Base-by-base conservation (phyloP, 2,888 invertebrate genomes). In the Euphydryas editha region DNA sequence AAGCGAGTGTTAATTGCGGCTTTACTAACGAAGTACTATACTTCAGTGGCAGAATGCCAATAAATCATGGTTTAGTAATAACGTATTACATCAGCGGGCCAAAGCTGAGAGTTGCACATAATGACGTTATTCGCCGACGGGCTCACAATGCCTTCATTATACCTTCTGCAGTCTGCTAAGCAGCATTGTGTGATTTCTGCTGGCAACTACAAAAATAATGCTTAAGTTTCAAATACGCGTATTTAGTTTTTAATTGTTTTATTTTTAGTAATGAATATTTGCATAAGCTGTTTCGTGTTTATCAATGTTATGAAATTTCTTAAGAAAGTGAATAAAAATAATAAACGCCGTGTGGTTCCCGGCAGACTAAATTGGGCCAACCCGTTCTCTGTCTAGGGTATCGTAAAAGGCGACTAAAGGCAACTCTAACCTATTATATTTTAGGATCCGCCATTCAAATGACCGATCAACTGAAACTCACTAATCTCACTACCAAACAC, bases 121-220 rank as follows among this genome's bases (percentile, higher is more conserved):
- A 87, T 87, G 86, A 85, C 85, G 84, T 85, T 84, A 84, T 76
- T 78, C 79, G 77, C 76, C 68, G 76, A 78, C 81, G 79, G 81
- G 75, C 73, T 76, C 78, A 89, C 90, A 89, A 89, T 88, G 81
- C 85, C 86, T 87, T 89, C 88, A 89, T 89, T 89, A 89, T 85
- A 79, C 78, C 75, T 80, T 82, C 86, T 84, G 86, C 88, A 87
- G n/a, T n/a, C n/a, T 85, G 87, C 88, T 86, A 84, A 84, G 86
- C 81, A 88, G 86, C 81, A 88, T 87, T 86, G 85, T 84, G 82
- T 79, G 36, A 72, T 79, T 80, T 81, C 82, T 80, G 82, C 74
- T 66, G 78, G 76, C 83, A 85, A 69, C 85, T 86, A 83, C 85
- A 85, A 86, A 85, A 82, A 66, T 68, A 66, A 81, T 77, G 79